Evolutionary conservation across 1,140 invertebrate genomes (phyloP), one percentile per base, ranked within the genome.

Genomic region (Aplysia californica): DNA sequence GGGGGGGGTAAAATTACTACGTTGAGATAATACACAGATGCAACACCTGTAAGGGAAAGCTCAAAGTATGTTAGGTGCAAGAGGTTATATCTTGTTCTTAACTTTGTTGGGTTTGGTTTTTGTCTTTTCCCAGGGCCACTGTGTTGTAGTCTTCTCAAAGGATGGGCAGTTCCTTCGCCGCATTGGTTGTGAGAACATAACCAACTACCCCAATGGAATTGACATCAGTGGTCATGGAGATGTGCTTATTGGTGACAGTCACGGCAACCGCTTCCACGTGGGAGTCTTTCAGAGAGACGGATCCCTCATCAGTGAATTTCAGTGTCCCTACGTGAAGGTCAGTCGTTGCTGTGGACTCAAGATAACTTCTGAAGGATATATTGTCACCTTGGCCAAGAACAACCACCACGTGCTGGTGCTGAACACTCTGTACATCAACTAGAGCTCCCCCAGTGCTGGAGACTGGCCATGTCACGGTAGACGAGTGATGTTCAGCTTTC

Each of bases 391-490:
- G 89, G 97, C 97, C 85, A 98, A 98, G 92, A 98, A 98, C 92
- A 98, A 98, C 92, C 97, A 98, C 91, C 96, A 98, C 91, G 96
- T 98, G 82, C 93, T 98, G 88, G 95, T 98, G 84, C 92, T 99
- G 84, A 97, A 98, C 92, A 98, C 96, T 56, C 93, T 97, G 83
- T 97, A 96, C 92, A 96, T 97, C 44, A n/a, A n/a, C n/a, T n/a
- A n/a, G n/a, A n/a, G n/a, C n/a, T n/a, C n/a, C n/a, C n/a, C n/a
- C n/a, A n/a, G n/a, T n/a, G n/a, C n/a, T n/a, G n/a, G n/a, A n/a
- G n/a, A n/a, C n/a, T n/a, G n/a, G n/a, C n/a, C n/a, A n/a, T n/a
- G n/a, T n/a, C n/a, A n/a, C n/a, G n/a, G n/a, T n/a, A n/a, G n/a
- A n/a, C n/a, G n/a, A n/a, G n/a, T n/a, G n/a, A n/a, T n/a, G n/a